Evolutionary conservation across 2,888 invertebrate genomes (phyloP).

Genomic region (Ennomos quercinarius): DNA sequence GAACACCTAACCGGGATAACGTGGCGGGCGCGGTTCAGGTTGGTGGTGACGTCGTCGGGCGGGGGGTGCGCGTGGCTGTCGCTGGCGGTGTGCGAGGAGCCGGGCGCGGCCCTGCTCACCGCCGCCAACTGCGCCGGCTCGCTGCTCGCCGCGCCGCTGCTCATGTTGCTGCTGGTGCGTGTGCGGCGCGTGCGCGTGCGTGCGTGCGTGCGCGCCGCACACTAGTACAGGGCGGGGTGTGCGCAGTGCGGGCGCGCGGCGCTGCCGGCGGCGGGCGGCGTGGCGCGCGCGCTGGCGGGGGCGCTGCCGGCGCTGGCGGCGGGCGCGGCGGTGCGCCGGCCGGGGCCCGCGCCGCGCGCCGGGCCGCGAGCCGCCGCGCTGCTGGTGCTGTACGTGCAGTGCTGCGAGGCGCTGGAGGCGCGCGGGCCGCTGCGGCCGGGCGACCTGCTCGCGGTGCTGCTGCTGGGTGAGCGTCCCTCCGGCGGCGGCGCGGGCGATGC

Average conservation of each 20-base stretch:
- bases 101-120: conserved; percentile 45
- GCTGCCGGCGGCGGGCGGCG: conserved; percentile 39
- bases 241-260: conserved; percentile 62
- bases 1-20: too few relatives aligned
- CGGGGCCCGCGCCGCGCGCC: too few relatives aligned
- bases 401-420: conserved; percentile 61
- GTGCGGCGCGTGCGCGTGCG: conserved; percentile 3
- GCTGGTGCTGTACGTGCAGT: conserved; percentile 63
- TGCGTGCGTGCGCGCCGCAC: background rate
- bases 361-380: conserved; percentile 50
- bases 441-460: conserved; percentile 45
- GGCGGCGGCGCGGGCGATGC: background rate
- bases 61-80: conserved; percentile 71
- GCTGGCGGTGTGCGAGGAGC: conserved; percentile 53
- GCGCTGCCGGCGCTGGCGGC: conserved; percentile 24
- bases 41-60: conserved; percentile 61
- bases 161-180: conserved; percentile 58
- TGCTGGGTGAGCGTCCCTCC: conserved; percentile 43
- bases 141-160: conserved; percentile 57
- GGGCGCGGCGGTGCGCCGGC: conserved; percentile 22
- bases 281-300: conserved; percentile 36
- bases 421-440: conserved; percentile 53
- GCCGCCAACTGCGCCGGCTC: conserved; percentile 49
- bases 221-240: background rate
- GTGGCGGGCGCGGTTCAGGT: conserved; percentile 50